Evolutionary conservation across 2,113 vertebrate species (phyloP).

Genomic region (Ursus arctos): DNA sequence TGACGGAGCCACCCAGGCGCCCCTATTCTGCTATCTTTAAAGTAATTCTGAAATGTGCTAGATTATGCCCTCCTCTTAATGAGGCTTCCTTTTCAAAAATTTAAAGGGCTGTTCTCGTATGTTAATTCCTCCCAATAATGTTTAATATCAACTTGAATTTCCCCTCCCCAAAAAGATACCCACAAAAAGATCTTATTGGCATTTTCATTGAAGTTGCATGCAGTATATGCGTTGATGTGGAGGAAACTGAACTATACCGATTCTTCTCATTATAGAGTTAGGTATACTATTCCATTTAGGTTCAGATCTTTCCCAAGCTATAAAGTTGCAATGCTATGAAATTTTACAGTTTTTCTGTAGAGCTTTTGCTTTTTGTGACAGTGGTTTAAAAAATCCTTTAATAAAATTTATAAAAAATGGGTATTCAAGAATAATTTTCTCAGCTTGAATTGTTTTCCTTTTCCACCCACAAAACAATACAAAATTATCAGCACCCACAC

Average conservation of each 20-base stretch:
- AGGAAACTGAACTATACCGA: background rate
- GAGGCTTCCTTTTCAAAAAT: background rate
- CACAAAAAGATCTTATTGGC: background rate
- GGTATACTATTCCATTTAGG: background rate
- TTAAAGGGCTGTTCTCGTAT: background rate
- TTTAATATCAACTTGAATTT: background rate
- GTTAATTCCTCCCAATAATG: background rate
- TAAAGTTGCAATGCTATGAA: background rate
- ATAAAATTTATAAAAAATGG: constrained; percentile 82
- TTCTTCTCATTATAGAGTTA: background rate
- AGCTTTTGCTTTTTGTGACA: background rate
- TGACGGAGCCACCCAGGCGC: background rate
- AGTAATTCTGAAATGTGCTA: background rate
- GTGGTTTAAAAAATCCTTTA: constrained; percentile 81
- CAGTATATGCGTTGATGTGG: background rate
- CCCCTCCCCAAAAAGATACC: background rate
- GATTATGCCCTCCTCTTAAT: background rate
- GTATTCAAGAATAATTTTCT: constrained; percentile 53
- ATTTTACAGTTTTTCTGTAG: background rate
- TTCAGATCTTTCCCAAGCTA: background rate
- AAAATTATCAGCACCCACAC: constrained; percentile 70
- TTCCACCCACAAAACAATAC: constrained; percentile 67
- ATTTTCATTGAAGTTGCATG: background rate
- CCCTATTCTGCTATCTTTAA: background rate
- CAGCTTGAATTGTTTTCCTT: constrained; percentile 47